Evolutionary conservation across 1,140 invertebrate genomes (phyloP), one percentile per base, ranked within the genome.

Genomic region (Protaetia brevitarsis): DNA sequence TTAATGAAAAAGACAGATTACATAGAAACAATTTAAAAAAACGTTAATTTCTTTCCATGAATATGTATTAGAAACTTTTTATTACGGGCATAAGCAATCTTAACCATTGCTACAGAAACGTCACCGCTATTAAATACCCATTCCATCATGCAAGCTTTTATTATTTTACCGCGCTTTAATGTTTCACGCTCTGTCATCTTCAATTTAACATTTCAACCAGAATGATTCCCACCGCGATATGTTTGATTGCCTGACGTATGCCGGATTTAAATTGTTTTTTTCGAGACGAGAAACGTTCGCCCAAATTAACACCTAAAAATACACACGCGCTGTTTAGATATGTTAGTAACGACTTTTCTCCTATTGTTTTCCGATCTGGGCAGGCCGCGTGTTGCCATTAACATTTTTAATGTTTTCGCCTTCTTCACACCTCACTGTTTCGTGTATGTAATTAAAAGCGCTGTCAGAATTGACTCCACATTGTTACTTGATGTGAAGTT

Each of bases 101-200:
- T n/a, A n/a, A n/a, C n/a, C n/a, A n/a, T 51, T 19, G 16, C 19
- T 19, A 23, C 16, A 51, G 11, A 8, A 51, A 51, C 26, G 41
- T 51, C 41, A 51, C 19, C 26, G 8, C 41, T 23, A 51, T 51
- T 51, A 51, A 51, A 51, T 8, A 23, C 4, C n/a, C 19, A 23
- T 10, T 51, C 41, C 26, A 51, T 51, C 41, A 51, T 23, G 41
- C 21, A 51, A 8, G 41, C 41, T 23, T 51, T 51, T 51, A 51
- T 51, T 51, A 51, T 51, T 51, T 51, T 51, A 51, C 41, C 41
- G 41, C 41, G 26, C 41, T 51, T 51, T 51, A 51, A 51, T 51
- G 41, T 51, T 51, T 51, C 41, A 51, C 41, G 41, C 41, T 51
- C 41, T 51, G 41, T 51, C 41, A 51, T 51, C 16, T 51, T 51